phyloP scores from a whole-genome alignment of 2,113 vertebrate genomes.

The Percopsis transmontana region DNA sequence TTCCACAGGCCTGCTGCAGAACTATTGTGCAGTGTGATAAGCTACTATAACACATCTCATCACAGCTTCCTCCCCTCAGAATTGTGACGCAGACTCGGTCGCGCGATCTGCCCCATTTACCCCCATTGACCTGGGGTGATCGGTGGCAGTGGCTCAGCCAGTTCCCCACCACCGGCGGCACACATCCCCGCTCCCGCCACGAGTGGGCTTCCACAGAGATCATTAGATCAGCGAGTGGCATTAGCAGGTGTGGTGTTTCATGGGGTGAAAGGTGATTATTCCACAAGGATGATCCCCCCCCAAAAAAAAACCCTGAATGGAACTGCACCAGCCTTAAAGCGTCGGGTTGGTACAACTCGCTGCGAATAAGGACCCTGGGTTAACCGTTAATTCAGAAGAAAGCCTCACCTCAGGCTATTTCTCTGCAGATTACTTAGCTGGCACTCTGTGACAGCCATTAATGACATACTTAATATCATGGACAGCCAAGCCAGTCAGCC shows the following conservation, averaged over 20 bases:
- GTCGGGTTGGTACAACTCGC: slow-evolving; percentile 2
- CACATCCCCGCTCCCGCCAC: neutral
- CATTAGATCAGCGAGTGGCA: slow-evolving; percentile 35
- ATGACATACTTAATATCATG: slow-evolving; percentile 66
- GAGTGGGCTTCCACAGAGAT: slow-evolving; percentile 39
- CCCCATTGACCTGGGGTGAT: neutral
- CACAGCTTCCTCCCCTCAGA: slow-evolving; percentile 14
- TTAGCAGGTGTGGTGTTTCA: neutral
- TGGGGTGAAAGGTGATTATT: neutral
- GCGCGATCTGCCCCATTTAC: slow-evolving; percentile 35
- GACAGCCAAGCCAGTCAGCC: slow-evolving; percentile 56
- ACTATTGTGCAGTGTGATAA: neutral
- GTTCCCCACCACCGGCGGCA: neutral
- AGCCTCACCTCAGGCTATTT: slow-evolving; percentile 10
- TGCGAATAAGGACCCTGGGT: slow-evolving; percentile 2
- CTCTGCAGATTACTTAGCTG: slow-evolving; percentile 41
- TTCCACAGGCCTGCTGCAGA: neutral
- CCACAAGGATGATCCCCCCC: neutral
- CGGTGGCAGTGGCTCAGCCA: slow-evolving; percentile 29
- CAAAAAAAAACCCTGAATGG: neutral
- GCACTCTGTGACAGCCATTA: slow-evolving; percentile 60
- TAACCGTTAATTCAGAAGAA: slow-evolving; percentile 21
- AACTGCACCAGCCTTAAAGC: neutral
- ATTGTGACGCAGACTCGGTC: slow-evolving; percentile 15
- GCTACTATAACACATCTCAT: slow-evolving; percentile 15